phyloP scores from a whole-genome alignment of 2,113 vertebrate genomes.

The Pachycephala philippinensis region DNA sequence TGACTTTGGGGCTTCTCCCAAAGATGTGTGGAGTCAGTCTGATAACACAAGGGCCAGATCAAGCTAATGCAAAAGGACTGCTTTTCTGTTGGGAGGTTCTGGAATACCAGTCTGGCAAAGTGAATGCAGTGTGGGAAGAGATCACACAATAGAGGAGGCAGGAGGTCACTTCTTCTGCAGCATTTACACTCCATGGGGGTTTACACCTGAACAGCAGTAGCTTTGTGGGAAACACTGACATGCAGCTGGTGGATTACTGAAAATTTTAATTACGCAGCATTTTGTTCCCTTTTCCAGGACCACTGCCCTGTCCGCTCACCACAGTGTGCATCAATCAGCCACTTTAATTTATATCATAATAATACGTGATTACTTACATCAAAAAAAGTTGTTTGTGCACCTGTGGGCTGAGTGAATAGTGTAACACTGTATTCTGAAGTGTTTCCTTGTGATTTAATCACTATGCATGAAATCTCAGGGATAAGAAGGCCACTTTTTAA shows the following conservation, averaged over 20 bases:
- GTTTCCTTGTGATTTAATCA: neutral
- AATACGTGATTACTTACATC: neutral
- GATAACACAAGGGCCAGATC: neutral
- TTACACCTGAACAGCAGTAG: neutral
- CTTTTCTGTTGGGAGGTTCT: neutral
- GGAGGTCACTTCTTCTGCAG: neutral
- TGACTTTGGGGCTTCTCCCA: neutral
- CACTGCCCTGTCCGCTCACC: neutral
- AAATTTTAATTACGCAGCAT: neutral
- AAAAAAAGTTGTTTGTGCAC: neutral
- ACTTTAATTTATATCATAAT: neutral
- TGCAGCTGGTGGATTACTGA: neutral
- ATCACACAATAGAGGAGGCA: neutral
- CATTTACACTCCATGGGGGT: neutral
- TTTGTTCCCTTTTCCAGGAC: neutral
- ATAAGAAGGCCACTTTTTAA: neutral
- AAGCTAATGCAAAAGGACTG: neutral
- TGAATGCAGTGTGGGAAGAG: neutral
- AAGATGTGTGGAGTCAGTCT: neutral
- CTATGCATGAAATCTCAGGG: neutral
- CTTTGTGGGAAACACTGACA: neutral
- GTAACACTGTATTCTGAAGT: neutral
- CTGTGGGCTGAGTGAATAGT: neutral
- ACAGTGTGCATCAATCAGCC: neutral
- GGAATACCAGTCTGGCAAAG: neutral